Conservation (phyloP, 2,888 invertebrate species). For the Clivina fossor region DNA sequence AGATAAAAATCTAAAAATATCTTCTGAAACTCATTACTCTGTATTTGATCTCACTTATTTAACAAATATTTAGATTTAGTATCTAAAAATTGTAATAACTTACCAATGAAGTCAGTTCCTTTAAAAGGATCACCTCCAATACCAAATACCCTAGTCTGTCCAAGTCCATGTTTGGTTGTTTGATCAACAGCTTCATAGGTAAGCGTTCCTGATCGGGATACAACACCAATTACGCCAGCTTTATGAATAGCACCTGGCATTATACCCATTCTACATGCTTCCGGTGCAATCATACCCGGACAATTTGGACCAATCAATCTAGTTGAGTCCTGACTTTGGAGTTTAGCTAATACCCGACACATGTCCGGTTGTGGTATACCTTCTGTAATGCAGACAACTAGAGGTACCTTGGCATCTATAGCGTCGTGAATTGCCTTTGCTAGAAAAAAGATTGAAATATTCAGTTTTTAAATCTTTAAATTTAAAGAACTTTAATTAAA, state of each 20-base stretch:
- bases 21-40: too few relatives aligned
- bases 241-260: constrained; percentile 84
- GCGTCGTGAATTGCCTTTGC: constrained; percentile 73
- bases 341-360: constrained; percentile 71
- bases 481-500: too few relatives aligned
- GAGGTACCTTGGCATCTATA: constrained; percentile 72
- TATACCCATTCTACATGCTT: constrained; percentile 81
- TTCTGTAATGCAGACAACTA: constrained; percentile 78
- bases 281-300: constrained; percentile 75
- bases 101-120: constrained; percentile 89
- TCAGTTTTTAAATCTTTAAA: not conserved
- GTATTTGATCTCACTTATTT: too few relatives aligned
- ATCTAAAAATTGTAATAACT: not conserved
- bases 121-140: constrained; percentile 99
- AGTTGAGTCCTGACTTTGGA: constrained; percentile 66
- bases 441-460: constrained; percentile 1
- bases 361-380: constrained; percentile 80
- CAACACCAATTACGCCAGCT: constrained; percentile 70
- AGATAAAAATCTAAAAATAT: too few relatives aligned
- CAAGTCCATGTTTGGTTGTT: constrained; percentile 72
- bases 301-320: constrained; percentile 82
- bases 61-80: too few relatives aligned
- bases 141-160: constrained; percentile 94
- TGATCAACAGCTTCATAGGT: constrained; percentile 79
- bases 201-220: constrained; percentile 72